Conservation (phyloP, 1,140 invertebrate species). For the Drosophila insularis region DNA sequence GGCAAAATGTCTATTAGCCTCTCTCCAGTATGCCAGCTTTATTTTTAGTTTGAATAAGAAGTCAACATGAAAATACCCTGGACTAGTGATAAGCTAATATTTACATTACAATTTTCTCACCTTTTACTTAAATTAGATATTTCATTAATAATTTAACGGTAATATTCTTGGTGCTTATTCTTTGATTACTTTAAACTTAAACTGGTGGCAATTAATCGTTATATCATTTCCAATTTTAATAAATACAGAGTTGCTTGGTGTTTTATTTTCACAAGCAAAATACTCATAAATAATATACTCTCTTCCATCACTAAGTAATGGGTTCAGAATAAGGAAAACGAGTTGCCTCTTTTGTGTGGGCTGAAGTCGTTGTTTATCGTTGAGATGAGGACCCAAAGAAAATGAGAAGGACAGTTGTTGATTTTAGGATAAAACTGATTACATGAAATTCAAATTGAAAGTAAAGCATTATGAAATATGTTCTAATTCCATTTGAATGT, state of each 20-base stretch:
- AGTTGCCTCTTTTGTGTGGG: background rate
- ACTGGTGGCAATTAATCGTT: too few species aligned
- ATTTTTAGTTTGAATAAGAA: background rate
- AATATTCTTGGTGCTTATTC: too few species aligned
- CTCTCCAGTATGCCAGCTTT: background rate
- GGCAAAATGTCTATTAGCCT: conserved; percentile 77
- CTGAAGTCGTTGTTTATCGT: background rate
- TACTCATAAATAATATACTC: background rate
- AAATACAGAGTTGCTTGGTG: too few species aligned
- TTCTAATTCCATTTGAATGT: background rate
- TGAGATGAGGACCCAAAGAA: background rate
- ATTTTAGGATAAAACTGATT: conserved; percentile 7
- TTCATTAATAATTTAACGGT: too few species aligned
- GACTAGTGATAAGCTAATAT: background rate
- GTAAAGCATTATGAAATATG: background rate
- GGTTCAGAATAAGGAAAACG: background rate
- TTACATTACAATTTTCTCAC: too few species aligned
- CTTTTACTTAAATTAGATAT: too few species aligned
- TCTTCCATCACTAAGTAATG: background rate
- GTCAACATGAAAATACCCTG: background rate
- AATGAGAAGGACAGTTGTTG: background rate
- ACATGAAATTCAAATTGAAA: background rate
- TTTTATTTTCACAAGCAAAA: too few species aligned
- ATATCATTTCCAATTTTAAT: too few species aligned
- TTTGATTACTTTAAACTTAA: too few species aligned